Evolutionary conservation across 2,113 vertebrate genomes (phyloP).

Genomic region (Coreoperca whiteheadi): DNA sequence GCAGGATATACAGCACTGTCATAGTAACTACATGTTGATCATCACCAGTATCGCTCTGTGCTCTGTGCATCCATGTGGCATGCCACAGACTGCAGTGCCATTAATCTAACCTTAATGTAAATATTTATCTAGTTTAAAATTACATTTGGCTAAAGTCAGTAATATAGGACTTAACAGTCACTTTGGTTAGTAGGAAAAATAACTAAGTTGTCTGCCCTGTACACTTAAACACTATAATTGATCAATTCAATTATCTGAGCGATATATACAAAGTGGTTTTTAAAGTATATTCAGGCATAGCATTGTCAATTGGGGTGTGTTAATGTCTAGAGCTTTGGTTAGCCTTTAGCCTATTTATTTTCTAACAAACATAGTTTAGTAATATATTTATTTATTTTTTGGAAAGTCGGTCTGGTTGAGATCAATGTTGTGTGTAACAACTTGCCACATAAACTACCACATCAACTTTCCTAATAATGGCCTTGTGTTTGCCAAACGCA

Average conservation of each 20-base stretch:
- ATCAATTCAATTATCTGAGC: neutral
- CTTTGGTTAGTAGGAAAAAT: too few relatives aligned
- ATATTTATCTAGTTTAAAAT: neutral
- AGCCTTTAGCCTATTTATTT: neutral
- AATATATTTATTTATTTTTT: neutral
- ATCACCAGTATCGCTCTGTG: neutral
- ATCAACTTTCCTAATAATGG: neutral
- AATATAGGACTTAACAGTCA: neutral
- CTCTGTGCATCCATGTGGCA: neutral
- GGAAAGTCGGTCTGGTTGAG: neutral
- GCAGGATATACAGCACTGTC: neutral
- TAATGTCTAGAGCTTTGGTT: neutral
- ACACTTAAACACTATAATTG: too few relatives aligned
- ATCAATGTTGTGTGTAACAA: neutral
- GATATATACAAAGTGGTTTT: neutral
- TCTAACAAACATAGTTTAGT: neutral
- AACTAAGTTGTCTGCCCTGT: neutral
- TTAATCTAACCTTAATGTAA: constrained; percentile 4
- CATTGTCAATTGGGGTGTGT: neutral
- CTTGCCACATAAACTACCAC: neutral
- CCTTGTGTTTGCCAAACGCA: neutral
- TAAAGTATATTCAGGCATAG: neutral
- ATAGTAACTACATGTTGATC: neutral
- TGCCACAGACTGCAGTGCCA: neutral
- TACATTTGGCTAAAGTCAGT: too few relatives aligned